Evolutionary conservation across 1,140 invertebrate species (phyloP).

Genomic region (Scaptomyza hsui): DNA sequence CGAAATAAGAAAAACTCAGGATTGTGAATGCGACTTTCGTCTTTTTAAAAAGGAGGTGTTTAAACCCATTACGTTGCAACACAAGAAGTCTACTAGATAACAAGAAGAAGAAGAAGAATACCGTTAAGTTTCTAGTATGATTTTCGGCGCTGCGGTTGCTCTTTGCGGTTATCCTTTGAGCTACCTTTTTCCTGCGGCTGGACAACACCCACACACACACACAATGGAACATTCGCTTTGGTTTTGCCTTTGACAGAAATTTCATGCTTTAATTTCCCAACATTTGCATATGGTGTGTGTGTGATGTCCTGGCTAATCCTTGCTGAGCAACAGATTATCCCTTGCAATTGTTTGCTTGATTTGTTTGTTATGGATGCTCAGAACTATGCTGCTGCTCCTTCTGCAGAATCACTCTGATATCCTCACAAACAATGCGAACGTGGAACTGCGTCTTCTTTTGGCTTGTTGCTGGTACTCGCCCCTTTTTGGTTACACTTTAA

Average conservation of each 20-base stretch:
- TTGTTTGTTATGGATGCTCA: constrained; percentile 67
- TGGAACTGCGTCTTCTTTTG: constrained; percentile 38
- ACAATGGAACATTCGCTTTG: constrained; percentile 30
- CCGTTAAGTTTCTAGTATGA: constrained; percentile 10
- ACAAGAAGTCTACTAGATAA: constrained; percentile 29
- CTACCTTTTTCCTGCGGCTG: constrained; percentile 30
- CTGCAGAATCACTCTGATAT: constrained; percentile 28
- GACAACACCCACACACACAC: constrained; percentile 29
- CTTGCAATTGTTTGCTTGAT: constrained; percentile 79
- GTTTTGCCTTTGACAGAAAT: constrained; percentile 57
- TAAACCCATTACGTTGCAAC: constrained; percentile 74
- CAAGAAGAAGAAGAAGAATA: background rate
- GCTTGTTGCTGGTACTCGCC: constrained; percentile 41
- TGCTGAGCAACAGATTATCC: constrained; percentile 82
- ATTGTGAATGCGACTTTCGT: background rate
- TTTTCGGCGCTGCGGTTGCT: constrained; percentile 58
- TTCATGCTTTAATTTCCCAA: constrained; percentile 77
- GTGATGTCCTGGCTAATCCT: constrained; percentile 58
- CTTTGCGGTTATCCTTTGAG: constrained; percentile 53
- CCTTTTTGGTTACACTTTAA: constrained; percentile 79
- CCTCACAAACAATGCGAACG: constrained; percentile 47
- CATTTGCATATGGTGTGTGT: constrained; percentile 68
- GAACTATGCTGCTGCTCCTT: constrained; percentile 9
- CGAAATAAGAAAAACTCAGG: constrained; percentile 17
- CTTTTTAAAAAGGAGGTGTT: constrained; percentile 60